phyloP scores from a whole-genome alignment of 1,140 invertebrate genomes.

The Drosophila mauritiana region DNA sequence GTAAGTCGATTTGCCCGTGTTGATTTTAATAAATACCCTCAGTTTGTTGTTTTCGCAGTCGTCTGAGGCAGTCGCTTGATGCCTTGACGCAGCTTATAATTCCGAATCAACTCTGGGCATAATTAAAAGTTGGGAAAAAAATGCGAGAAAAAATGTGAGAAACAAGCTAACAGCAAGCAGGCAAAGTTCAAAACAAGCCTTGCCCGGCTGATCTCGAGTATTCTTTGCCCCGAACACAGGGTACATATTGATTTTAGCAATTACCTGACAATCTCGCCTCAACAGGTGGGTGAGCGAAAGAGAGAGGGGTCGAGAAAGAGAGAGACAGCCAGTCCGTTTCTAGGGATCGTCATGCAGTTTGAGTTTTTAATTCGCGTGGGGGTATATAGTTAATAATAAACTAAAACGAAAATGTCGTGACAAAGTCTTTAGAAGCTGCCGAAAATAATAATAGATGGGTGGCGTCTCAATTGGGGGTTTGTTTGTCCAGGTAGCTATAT shows the following conservation, averaged over 20 bases:
- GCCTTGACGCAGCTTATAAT: constrained; percentile 49
- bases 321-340: constrained; percentile 1
- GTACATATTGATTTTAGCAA: constrained; percentile 56
- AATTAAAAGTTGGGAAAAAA: constrained; percentile 24
- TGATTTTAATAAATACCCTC: constrained; percentile 34
- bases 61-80: constrained; percentile 22
- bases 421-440: constrained; percentile 26
- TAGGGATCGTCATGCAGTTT: constrained; percentile 45
- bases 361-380: constrained; percentile 28
- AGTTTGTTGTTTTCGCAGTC: constrained; percentile 15
- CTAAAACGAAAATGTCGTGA: constrained; percentile 37
- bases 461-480: constrained; percentile 12
- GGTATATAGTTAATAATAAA: constrained; percentile 3
- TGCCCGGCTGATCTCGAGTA: constrained; percentile 28
- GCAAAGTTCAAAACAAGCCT: constrained; percentile 42
- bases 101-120: constrained; percentile 27
- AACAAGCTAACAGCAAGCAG: constrained; percentile 29
- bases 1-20: constrained; percentile 13
- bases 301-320: neutral
- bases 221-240: constrained; percentile 5
- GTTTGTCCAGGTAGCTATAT: neutral
- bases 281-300: constrained; percentile 29
- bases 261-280: constrained; percentile 32
- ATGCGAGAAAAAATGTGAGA: constrained; percentile 31
- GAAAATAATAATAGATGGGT: constrained; percentile 23